These are phyloP conservation scores for Nemotelus pantherinus DNA, from an alignment of 2,888 invertebrate genomes.

Conservation along the genomic window DNA sequence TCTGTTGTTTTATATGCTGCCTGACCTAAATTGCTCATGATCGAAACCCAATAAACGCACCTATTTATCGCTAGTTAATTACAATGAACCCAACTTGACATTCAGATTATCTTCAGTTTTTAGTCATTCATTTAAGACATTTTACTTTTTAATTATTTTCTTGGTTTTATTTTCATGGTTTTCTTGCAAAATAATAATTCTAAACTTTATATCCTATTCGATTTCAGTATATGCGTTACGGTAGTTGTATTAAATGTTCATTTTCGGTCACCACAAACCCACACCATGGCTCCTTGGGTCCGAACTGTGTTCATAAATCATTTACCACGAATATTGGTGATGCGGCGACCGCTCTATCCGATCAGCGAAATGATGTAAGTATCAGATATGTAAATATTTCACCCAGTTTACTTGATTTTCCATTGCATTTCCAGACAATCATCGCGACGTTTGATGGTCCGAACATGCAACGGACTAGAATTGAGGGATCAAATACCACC, in stretches of 20 bases:
- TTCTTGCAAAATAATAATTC: too few species aligned
- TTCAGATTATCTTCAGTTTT: too few species aligned
- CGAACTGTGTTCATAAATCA: slow-evolving; percentile 95
- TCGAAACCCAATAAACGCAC: too few species aligned
- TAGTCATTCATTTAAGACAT: too few species aligned
- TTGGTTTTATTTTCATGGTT: too few species aligned
- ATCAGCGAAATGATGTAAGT: slow-evolving; percentile 65
- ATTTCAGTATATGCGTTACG: slow-evolving; percentile 85
- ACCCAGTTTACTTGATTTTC: not conserved
- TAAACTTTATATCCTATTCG: not conserved
- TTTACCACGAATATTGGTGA: slow-evolving; percentile 90
- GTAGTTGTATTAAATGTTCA: slow-evolving; percentile 97
- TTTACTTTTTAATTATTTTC: too few species aligned
- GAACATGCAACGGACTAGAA: slow-evolving; percentile 82
- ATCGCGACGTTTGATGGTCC: slow-evolving; percentile 74
- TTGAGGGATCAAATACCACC: slow-evolving; percentile 71
- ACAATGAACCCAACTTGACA: too few species aligned
- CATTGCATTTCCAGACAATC: slow-evolving; percentile 58
- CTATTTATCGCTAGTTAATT: too few species aligned
- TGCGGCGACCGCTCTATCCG: slow-evolving; percentile 81
- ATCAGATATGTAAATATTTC: slow-evolving; percentile 3
- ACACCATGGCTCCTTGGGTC: slow-evolving; percentile 98
- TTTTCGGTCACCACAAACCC: slow-evolving; percentile 97
- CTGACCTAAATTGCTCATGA: too few species aligned
- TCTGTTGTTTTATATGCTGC: too few species aligned